These are phyloP conservation scores for Spilosoma lubricipeda DNA, from an alignment of 2,888 invertebrate genomes.

Conservation along the genomic window DNA sequence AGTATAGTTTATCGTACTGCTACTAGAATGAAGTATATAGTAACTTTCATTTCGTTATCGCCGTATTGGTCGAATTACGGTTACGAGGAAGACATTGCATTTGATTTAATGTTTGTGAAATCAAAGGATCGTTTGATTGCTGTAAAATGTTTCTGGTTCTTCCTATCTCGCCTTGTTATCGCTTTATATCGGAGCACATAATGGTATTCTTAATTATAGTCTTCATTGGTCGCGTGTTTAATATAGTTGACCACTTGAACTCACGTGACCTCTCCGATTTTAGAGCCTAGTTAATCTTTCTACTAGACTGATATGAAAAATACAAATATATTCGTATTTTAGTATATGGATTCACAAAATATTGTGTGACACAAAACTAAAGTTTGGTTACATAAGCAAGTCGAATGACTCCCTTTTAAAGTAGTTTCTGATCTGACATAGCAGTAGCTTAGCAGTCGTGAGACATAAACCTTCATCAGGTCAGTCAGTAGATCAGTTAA, in stretches of 20 bases:
- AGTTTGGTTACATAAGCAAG: not conserved
- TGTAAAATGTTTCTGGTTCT: conserved; percentile 31
- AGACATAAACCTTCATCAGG: not conserved
- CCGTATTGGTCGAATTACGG: conserved; percentile 31
- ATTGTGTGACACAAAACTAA: not conserved
- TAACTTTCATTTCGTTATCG: conserved; percentile 60
- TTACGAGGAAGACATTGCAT: conserved; percentile 42
- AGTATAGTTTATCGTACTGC: conserved; percentile 15
- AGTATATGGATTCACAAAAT: not conserved
- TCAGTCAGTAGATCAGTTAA: not conserved
- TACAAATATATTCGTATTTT: not conserved
- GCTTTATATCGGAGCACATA: conserved; percentile 49
- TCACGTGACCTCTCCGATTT: conserved; percentile 37
- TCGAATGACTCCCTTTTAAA: no score
- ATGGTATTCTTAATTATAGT: conserved; percentile 63
- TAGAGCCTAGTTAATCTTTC: not conserved
- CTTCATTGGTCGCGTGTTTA: conserved; percentile 68
- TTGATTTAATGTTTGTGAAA: conserved; percentile 42
- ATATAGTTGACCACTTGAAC: conserved; percentile 26
- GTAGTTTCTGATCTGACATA: not conserved
- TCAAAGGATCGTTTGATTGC: conserved; percentile 46
- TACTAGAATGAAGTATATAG: conserved; percentile 30
- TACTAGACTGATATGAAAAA: not conserved
- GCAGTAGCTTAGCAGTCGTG: not conserved
- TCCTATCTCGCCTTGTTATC: conserved; percentile 59